phyloP scores from a whole-genome alignment of 2,113 vertebrate genomes.

The Mobula hypostoma region DNA sequence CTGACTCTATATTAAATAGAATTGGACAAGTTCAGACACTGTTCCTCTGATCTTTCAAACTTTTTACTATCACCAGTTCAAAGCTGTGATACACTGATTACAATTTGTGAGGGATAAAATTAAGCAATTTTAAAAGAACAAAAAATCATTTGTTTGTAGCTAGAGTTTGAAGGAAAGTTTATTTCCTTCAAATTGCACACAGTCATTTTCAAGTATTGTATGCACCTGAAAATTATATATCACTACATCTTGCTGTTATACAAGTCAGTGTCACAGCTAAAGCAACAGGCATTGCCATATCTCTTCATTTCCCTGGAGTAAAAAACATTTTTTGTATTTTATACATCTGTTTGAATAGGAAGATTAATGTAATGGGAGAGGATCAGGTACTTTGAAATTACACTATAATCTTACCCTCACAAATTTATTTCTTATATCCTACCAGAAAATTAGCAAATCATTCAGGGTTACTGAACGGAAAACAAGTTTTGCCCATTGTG shows the following conservation, averaged over 20 bases:
- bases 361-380: background rate
- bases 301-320: background rate
- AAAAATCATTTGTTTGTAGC: background rate
- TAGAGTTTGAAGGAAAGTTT: background rate
- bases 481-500: background rate
- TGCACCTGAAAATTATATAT: background rate
- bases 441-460: background rate
- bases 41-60: background rate
- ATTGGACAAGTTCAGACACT: background rate
- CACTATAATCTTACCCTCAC: background rate
- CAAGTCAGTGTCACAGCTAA: background rate
- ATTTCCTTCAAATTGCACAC: background rate
- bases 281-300: background rate
- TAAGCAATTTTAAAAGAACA: background rate
- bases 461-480: background rate
- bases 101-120: background rate
- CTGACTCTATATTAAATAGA: background rate
- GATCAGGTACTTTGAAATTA: background rate
- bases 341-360: background rate
- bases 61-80: background rate
- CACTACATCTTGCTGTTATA: background rate
- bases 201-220: background rate
- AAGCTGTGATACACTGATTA: background rate
- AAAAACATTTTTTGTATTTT: background rate
- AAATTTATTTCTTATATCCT: background rate